Evolutionary conservation across 92 coral and sea anemone species (phyloP).

Genomic region (Micromussa lordhowensis): DNA sequence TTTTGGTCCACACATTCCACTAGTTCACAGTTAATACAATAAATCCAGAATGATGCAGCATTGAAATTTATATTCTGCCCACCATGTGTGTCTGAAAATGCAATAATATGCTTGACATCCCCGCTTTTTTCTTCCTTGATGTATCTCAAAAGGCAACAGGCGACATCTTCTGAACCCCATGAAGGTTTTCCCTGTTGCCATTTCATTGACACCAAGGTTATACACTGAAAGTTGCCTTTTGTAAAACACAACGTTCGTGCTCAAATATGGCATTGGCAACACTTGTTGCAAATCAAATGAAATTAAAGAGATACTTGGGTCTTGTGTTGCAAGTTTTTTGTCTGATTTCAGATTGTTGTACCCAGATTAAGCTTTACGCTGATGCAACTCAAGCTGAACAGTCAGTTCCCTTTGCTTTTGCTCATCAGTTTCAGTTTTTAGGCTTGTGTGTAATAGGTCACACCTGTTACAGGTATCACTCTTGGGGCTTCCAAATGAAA

Average conservation of each 20-base stretch:
- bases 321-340: conserved; percentile 45
- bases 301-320: conserved; percentile 42
- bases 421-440: conserved; percentile 49
- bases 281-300: conserved; percentile 72
- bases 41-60: conserved; percentile 43
- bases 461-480: conserved; percentile 60
- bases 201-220: conserved; percentile 39
- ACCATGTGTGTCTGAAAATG: conserved; percentile 44
- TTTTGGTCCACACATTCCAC: conserved; percentile 43
- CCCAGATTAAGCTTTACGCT: conserved; percentile 50
- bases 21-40: conserved; percentile 22
- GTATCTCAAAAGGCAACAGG: conserved; percentile 39
- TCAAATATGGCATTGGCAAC: conserved; percentile 50
- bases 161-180: conserved; percentile 53
- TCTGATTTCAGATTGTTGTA: conserved; percentile 48
- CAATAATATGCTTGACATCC: conserved; percentile 40
- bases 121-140: conserved; percentile 32
- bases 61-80: conserved; percentile 49
- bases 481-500: conserved; percentile 59
- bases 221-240: conserved; percentile 59
- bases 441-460: conserved; percentile 38
- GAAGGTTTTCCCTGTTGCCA: conserved; percentile 41
- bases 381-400: conserved; percentile 55
- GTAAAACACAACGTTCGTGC: conserved; percentile 7
- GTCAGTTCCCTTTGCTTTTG: conserved; percentile 28